A percentile compares a stretch with the other conserved stretches of the same genome.
phyloP scores from a whole-genome alignment of 2,113 vertebrate genomes.

The Leptosomus discolor region DNA sequence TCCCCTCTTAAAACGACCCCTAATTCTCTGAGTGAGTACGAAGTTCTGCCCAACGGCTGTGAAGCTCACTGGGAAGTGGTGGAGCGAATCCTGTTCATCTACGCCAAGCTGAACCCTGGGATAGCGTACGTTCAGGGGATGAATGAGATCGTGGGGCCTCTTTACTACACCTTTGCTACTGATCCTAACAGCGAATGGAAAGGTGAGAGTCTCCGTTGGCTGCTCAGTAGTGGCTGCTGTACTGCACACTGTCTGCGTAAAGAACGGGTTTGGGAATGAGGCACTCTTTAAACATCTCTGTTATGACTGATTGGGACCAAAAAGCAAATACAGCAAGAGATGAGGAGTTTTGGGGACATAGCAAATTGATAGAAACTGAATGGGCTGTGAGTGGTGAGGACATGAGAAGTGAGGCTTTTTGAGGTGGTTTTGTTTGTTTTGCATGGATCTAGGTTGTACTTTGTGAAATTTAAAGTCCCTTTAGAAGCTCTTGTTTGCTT shows the following conservation, averaged over 20 bases:
- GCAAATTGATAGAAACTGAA: neutral
- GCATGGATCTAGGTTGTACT: neutral
- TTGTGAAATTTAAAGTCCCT: neutral
- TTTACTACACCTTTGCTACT: constrained; percentile 97
- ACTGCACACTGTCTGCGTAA: neutral
- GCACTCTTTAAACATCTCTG: neutral
- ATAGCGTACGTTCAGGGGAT: constrained; percentile 98
- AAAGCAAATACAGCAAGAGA: neutral
- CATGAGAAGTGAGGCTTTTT: neutral
- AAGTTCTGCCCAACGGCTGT: constrained; percentile 88
- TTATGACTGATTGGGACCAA: neutral
- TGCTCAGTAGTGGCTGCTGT: neutral
- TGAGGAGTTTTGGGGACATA: neutral
- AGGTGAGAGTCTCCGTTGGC: constrained; percentile 70
- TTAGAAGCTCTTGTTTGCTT: neutral
- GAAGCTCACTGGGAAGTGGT: constrained; percentile 99
- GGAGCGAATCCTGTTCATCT: constrained; percentile 96
- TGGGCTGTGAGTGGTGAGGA: neutral
- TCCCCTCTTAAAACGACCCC: constrained; percentile 85
- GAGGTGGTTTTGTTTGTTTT: neutral
- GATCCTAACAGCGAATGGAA: constrained; percentile 93
- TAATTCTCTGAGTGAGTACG: constrained; percentile 84
- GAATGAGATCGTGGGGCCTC: constrained; percentile 96
- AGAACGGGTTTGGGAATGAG: neutral
- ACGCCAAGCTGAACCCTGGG: constrained; percentile 96